Conservation (phyloP, 2,797 vertebrate genomes). For the Phylloscopus collybita region DNA sequence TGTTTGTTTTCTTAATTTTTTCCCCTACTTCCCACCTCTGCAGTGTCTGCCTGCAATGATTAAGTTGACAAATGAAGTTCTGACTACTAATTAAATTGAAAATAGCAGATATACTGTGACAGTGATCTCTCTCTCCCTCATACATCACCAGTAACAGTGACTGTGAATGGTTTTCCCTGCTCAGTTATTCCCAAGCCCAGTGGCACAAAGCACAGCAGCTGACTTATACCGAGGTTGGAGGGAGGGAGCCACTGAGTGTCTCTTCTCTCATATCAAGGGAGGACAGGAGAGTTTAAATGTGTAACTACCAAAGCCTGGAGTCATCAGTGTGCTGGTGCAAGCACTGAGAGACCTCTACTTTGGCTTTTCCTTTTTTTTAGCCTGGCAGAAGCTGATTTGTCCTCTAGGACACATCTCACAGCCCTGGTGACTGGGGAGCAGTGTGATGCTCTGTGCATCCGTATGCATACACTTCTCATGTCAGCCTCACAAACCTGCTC, state of each 20-base stretch:
- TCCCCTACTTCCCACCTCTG: background rate
- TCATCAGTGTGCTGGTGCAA: background rate
- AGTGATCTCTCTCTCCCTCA: conserved; percentile 43
- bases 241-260: background rate
- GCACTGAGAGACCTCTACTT: background rate
- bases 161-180: background rate
- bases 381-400: background rate
- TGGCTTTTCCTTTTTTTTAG: background rate
- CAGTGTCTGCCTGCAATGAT: conserved; percentile 51
- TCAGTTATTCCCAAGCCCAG: background rate
- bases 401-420: background rate
- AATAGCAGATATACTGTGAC: conserved; percentile 46
- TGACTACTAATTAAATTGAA: conserved; percentile 68
- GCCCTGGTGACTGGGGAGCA: accelerated
- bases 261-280: background rate
- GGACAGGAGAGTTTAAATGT: background rate
- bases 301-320: background rate
- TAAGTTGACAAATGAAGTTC: conserved; percentile 70
- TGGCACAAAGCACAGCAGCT: background rate
- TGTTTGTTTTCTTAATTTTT: conserved; percentile 1
- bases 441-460: no score
- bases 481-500: background rate
- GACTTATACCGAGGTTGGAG: background rate
- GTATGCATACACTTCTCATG: background rate
- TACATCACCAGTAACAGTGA: conserved; percentile 1